Evolutionary conservation across 2,113 vertebrate species (phyloP).

Genomic region (Sylvietta virens): DNA sequence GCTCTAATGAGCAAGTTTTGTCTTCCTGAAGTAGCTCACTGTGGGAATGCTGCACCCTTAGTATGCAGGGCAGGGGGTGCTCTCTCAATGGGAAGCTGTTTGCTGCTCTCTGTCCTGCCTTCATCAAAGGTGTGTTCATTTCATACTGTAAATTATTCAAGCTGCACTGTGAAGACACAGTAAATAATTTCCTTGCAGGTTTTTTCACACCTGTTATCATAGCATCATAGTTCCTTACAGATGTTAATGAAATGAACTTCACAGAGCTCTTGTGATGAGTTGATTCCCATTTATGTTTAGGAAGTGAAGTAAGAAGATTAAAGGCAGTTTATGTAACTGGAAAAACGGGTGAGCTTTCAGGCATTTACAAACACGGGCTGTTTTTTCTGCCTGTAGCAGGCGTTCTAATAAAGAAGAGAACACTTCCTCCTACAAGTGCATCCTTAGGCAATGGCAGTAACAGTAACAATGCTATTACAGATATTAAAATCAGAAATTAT

Average conservation of each 20-base stretch:
- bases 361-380: neutral
- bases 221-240: slow-evolving; percentile 1
- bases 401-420: neutral
- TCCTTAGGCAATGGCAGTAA: neutral
- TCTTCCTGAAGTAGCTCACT: neutral
- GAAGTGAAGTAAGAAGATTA: slow-evolving; percentile 21
- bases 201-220: neutral
- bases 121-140: neutral
- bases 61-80: neutral
- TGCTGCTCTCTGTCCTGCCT: neutral
- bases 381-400: neutral
- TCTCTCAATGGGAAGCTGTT: neutral
- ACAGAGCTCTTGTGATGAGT: neutral
- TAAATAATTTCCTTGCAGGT: neutral
- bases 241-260: slow-evolving; percentile 17
- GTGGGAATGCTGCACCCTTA: neutral
- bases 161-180: neutral
- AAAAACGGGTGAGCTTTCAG: neutral
- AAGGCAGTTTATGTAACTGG: neutral
- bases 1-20: neutral
- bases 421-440: neutral
- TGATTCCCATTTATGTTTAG: slow-evolving; percentile 7
- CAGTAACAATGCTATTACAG: neutral
- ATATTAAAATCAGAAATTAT: slow-evolving; percentile 1
- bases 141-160: neutral